A percentile compares a stretch with the other conserved stretches of the same genome.
These are phyloP conservation scores for Hemaris fuciformis DNA, from an alignment of 2,888 invertebrate species.

Conservation along the genomic window DNA sequence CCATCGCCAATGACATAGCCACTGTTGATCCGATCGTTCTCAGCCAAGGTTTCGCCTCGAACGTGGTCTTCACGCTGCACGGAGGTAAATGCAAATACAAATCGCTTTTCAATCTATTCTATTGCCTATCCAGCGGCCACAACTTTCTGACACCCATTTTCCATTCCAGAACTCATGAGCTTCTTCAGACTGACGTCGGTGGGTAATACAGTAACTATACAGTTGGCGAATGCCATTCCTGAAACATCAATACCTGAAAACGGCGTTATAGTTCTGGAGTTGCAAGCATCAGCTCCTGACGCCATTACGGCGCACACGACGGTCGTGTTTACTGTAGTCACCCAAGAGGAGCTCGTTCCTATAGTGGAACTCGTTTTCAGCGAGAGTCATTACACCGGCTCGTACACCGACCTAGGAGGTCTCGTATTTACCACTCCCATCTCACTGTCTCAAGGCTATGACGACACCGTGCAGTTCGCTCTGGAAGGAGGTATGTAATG, in stretches of 20 bases:
- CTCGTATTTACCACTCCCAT: constrained; percentile 24
- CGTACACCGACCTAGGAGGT: constrained; percentile 21
- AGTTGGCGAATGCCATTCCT: constrained; percentile 24
- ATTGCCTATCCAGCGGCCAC: no score
- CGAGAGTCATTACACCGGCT: constrained; percentile 30
- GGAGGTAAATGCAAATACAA: constrained; percentile 18
- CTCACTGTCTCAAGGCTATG: constrained; percentile 27
- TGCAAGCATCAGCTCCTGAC: constrained; percentile 29
- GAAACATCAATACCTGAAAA: constrained; percentile 27
- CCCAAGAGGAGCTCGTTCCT: constrained; percentile 12
- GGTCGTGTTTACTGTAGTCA: constrained; percentile 26
- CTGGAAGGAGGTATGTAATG: constrained; percentile 33
- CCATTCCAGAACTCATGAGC: constrained; percentile 26
- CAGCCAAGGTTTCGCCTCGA: constrained; percentile 29
- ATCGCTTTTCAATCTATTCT: no score
- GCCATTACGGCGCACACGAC: constrained; percentile 26
- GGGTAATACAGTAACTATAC: constrained; percentile 22
- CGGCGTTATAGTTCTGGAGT: constrained; percentile 26
- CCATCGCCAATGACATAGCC: constrained; percentile 17
- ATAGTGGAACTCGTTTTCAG: constrained; percentile 25
- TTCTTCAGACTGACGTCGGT: constrained; percentile 22
- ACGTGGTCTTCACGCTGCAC: constrained; percentile 27
- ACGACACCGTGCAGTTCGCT: constrained; percentile 27
- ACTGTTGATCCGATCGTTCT: constrained; percentile 31
- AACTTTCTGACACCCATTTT: no score